Evolutionary conservation across 2,888 invertebrate species (phyloP).

Genomic region (Hymenopus coronatus): DNA sequence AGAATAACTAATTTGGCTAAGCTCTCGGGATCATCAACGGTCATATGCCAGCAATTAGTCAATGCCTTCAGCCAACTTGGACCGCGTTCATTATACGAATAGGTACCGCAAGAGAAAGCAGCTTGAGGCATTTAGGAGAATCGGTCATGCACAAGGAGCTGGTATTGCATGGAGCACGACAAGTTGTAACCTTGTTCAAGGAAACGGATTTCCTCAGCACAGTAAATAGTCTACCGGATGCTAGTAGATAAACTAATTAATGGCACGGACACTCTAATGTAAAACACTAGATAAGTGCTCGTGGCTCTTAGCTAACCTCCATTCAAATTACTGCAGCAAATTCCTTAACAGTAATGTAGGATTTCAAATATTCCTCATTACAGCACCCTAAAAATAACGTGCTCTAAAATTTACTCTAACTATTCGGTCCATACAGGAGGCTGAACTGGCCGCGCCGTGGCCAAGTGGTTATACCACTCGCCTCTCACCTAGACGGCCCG

Average conservation of each 20-base stretch:
- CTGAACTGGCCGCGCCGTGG: too few species aligned
- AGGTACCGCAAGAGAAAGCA: background rate
- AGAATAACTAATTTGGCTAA: too few species aligned
- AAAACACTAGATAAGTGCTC: background rate
- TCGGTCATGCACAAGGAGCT: background rate
- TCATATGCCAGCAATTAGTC: background rate
- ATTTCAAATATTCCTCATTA: too few species aligned
- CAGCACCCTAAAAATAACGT: too few species aligned
- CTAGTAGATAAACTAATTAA: background rate
- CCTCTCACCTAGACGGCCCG: too few species aligned
- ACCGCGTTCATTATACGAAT: too few species aligned
- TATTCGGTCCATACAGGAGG: too few species aligned
- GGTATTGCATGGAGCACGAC: background rate
- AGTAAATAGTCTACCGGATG: background rate
- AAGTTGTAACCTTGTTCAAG: background rate
- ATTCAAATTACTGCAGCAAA: background rate
- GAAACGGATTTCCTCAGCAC: background rate
- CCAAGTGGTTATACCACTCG: too few species aligned
- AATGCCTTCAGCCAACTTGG: background rate
- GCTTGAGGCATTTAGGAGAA: background rate
- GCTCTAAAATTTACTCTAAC: too few species aligned
- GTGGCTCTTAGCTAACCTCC: background rate
- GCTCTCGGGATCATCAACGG: too few species aligned
- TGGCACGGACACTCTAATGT: background rate
- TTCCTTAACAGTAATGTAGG: background rate